Percentiles rank a stretch among this genome's conserved stretches.
phyloP scores from a whole-genome alignment of 1,140 invertebrate genomes.

The Pinna nobilis region DNA sequence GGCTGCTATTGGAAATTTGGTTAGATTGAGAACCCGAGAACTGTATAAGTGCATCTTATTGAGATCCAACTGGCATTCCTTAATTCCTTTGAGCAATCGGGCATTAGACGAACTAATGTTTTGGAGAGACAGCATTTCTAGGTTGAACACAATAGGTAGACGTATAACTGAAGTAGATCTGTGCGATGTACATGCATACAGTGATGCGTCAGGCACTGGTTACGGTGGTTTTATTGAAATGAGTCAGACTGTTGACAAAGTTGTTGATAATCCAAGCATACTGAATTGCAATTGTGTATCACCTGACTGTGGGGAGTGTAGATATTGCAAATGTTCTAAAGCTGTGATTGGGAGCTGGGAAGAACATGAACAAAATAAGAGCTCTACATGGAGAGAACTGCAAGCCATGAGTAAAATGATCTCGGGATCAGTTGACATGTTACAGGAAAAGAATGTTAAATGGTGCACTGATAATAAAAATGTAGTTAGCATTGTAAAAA shows the following conservation, averaged over 20 bases:
- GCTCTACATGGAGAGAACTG: not conserved
- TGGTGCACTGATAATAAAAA: not conserved
- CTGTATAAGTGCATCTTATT: not conserved
- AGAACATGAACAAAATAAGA: not conserved
- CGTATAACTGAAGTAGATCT: not conserved
- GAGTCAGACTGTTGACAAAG: too few relatives aligned
- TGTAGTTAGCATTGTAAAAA: not conserved
- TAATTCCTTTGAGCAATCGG: not conserved
- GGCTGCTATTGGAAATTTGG: not conserved
- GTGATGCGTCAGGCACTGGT: not conserved
- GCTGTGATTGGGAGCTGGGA: not conserved
- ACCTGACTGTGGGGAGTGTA: too few relatives aligned
- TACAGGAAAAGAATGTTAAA: not conserved
- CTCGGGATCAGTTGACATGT: not conserved
- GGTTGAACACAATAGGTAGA: not conserved
- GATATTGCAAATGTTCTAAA: too few relatives aligned
- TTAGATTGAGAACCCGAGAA: not conserved
- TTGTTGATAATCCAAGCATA: not conserved
- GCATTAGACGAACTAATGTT: not conserved
- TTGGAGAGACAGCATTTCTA: not conserved
- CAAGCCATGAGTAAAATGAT: not conserved
- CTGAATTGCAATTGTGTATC: not conserved
- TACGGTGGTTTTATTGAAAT: conserved; percentile 9
- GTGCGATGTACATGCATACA: not conserved
- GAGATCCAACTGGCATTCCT: not conserved